Percentiles rank a stretch among this genome's conserved stretches.
These are phyloP conservation scores for Eulemur rufifrons DNA, from an alignment of 2,113 vertebrate genomes.

Conservation along the genomic window DNA sequence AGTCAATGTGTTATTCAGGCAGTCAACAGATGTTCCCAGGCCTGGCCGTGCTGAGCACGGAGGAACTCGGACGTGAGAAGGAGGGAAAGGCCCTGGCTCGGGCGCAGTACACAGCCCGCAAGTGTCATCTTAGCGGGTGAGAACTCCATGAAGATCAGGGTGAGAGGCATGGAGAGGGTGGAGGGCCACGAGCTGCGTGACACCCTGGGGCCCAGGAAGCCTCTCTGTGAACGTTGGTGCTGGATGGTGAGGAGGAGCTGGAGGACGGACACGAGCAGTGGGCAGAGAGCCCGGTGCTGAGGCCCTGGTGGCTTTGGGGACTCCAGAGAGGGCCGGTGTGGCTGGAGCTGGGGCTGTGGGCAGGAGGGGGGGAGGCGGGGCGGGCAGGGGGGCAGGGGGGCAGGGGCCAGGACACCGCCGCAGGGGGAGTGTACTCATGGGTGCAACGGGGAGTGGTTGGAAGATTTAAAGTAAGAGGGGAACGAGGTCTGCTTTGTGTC, in stretches of 20 bases:
- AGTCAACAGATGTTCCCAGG: background rate
- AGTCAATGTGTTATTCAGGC: background rate
- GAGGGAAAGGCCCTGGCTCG: background rate
- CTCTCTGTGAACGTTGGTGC: background rate
- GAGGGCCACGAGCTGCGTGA: background rate
- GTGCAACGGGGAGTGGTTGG: background rate
- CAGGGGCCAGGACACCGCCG: background rate
- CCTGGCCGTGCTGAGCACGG: background rate
- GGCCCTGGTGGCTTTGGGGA: background rate
- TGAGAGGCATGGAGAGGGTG: background rate
- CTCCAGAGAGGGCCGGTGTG: background rate
- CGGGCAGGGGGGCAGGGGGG: too few relatives aligned
- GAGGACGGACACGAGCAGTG: too few relatives aligned
- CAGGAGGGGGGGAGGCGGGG: too few relatives aligned
- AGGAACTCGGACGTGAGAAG: background rate
- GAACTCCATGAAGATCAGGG: background rate
- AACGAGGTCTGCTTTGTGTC: background rate
- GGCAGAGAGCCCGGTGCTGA: background rate
- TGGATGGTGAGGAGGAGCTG: background rate
- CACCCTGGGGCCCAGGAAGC: too few relatives aligned
- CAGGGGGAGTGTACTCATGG: background rate
- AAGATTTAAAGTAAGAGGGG: background rate
- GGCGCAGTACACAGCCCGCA: background rate
- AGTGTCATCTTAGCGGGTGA: background rate
- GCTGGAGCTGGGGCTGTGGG: background rate